A percentile compares a stretch with the other conserved stretches of the same genome.
Conservation (phyloP, 2,797 vertebrate species). For the Macropus fuliginosus region DNA sequence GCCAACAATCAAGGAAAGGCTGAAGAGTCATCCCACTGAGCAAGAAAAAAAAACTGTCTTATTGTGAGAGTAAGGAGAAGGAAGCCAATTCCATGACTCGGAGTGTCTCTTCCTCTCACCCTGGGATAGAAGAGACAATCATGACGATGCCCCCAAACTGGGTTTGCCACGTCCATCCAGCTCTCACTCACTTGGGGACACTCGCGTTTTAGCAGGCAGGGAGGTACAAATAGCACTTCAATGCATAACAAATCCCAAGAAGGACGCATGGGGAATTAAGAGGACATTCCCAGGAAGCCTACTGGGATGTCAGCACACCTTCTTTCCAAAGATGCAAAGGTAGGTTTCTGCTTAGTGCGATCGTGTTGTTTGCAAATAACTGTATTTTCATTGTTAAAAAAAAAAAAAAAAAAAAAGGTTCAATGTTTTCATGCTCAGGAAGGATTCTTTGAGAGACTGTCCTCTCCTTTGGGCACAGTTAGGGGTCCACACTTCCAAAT, state of each 20-base stretch:
- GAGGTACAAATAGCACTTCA: not conserved
- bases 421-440: not conserved
- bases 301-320: not conserved
- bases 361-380: not conserved
- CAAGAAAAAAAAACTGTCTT: not conserved
- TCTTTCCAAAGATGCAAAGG: not conserved
- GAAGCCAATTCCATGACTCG: not conserved
- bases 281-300: not conserved
- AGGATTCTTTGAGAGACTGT: not conserved
- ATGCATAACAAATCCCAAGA: not conserved
- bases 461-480: not conserved
- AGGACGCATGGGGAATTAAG: too few relatives aligned
- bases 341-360: not conserved
- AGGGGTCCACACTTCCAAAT: not conserved
- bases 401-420: conserved; percentile 11
- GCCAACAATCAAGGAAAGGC: not conserved
- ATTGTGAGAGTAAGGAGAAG: not conserved
- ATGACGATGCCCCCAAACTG: not conserved
- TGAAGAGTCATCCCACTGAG: not conserved
- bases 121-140: not conserved
- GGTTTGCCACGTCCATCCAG: not conserved
- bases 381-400: conserved; percentile 1
- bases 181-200: not conserved
- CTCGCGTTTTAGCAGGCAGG: accelerated
- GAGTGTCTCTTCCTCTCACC: not conserved